Percentiles rank a stretch among this genome's conserved stretches.
phyloP scores from a whole-genome alignment of 2,888 invertebrate genomes.

The Pachydiplax longipennis region DNA sequence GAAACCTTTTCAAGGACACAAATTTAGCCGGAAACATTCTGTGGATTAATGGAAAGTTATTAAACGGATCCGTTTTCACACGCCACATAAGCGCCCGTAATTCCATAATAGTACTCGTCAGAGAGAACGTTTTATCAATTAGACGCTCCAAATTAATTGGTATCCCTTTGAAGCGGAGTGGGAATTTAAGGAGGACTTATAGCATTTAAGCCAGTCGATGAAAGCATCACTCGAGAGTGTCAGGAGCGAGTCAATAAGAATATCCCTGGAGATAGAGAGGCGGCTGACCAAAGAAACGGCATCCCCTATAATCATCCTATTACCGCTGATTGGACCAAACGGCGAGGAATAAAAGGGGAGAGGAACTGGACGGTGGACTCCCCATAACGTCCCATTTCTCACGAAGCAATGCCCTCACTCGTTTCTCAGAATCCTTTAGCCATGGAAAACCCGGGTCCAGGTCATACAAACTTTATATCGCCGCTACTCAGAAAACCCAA shows the following conservation, averaged over 20 bases:
- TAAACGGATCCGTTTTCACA: not conserved
- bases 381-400: not conserved
- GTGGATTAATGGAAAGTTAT: not conserved
- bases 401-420: not conserved
- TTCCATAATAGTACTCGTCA: not conserved
- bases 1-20: not conserved
- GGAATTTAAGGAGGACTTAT: not conserved
- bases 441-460: not conserved
- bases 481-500: not conserved
- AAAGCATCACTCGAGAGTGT: not conserved
- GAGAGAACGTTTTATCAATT: constrained; percentile 24
- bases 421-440: not conserved
- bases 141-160: constrained; percentile 9
- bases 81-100: not conserved
- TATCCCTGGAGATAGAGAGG: not conserved
- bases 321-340: constrained; percentile 16
- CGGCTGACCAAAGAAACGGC: constrained; percentile 11
- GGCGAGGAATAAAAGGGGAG: not conserved
- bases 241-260: constrained; percentile 6
- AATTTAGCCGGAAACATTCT: not conserved
- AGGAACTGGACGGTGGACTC: not conserved
- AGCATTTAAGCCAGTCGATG: not conserved
- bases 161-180: constrained; percentile 9
- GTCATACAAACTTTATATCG: not conserved
- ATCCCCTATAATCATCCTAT: constrained; percentile 40